Percentiles rank a stretch among this genome's conserved stretches.
phyloP scores from a whole-genome alignment of 2,888 invertebrate genomes.

The Cosmia pyralina region DNA sequence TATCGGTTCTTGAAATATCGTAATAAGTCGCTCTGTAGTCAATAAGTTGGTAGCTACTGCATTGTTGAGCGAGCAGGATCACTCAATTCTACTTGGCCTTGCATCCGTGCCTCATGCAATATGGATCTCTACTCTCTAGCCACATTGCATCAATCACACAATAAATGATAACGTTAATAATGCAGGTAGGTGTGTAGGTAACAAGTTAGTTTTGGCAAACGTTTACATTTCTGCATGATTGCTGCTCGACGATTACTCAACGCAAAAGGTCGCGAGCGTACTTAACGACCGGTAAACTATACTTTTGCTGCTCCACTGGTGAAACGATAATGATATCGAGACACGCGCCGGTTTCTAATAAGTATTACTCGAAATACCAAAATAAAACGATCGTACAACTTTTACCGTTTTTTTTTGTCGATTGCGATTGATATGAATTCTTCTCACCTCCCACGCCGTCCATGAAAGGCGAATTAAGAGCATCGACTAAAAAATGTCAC shows the following conservation, averaged over 20 bases:
- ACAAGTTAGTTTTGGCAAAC: constrained; percentile 76
- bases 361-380: constrained; percentile 56
- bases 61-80: not conserved
- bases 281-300: constrained; percentile 79
- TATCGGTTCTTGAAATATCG: constrained; percentile 8
- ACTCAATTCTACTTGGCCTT: constrained; percentile 30
- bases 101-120: constrained; percentile 58
- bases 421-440: constrained; percentile 23
- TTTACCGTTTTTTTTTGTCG: constrained; percentile 61
- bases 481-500: constrained; percentile 13
- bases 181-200: constrained; percentile 31
- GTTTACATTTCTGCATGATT: constrained; percentile 80
- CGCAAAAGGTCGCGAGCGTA: constrained; percentile 76
- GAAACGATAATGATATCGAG: constrained; percentile 73
- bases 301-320: constrained; percentile 78
- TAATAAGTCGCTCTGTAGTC: not conserved
- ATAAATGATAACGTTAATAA: constrained; percentile 20
- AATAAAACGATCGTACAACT: constrained; percentile 60
- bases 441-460: constrained; percentile 46
- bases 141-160: constrained; percentile 57
- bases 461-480: constrained; percentile 24
- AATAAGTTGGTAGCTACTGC: not conserved
- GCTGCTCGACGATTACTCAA: constrained; percentile 76
- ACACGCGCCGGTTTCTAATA: constrained; percentile 68
- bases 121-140: constrained; percentile 63